These are phyloP conservation scores for Threskiornis aethiopicus DNA, from an alignment of 2,797 vertebrate species.

Conservation along the genomic window DNA sequence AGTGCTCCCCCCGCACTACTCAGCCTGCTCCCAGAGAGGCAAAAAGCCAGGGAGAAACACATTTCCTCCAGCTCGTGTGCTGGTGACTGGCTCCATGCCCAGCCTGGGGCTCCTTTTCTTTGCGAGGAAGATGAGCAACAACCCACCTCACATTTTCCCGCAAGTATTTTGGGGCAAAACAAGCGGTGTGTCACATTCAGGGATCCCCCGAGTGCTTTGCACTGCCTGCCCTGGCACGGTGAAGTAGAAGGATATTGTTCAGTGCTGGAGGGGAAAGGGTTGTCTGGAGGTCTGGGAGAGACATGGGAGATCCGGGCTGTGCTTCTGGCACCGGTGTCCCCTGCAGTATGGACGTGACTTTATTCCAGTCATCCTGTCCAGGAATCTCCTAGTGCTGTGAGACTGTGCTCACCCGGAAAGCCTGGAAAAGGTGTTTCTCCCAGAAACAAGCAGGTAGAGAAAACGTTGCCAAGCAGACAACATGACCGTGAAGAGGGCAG, in stretches of 20 bases:
- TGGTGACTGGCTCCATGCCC: neutral
- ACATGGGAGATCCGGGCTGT: neutral
- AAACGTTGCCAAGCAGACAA: neutral
- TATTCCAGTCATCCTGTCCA: neutral
- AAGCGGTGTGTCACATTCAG: neutral
- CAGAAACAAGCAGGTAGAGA: neutral
- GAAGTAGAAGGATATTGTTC: neutral
- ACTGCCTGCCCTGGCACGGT: neutral
- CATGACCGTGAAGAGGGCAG: neutral
- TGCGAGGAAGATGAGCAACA: neutral
- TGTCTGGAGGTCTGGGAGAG: neutral
- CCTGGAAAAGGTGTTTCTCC: neutral
- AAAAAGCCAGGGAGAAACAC: neutral
- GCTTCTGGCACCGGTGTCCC: neutral
- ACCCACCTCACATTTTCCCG: neutral
- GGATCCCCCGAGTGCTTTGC: neutral
- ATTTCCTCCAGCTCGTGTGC: neutral
- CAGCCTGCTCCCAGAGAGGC: neutral
- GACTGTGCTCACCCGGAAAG: neutral
- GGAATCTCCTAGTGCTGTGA: neutral
- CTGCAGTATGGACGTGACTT: neutral
- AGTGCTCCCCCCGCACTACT: neutral
- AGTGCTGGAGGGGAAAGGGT: neutral
- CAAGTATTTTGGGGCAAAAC: neutral
- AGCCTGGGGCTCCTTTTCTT: neutral